A percentile compares a stretch with the other conserved stretches of the same genome.
phyloP scores from a whole-genome alignment of 2,888 invertebrate species.

The Sminthurinus aureus region DNA sequence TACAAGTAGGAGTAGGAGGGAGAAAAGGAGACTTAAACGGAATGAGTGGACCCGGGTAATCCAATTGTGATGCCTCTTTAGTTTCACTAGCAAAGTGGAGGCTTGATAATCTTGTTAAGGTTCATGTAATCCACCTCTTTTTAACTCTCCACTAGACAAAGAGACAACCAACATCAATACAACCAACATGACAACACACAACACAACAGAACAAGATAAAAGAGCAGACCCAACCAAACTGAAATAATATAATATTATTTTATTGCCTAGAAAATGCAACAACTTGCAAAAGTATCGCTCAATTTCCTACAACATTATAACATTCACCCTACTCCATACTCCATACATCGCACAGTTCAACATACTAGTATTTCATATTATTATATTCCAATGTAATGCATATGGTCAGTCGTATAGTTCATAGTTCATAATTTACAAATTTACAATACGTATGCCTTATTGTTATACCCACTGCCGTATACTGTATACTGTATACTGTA shows the following conservation, averaged over 20 bases:
- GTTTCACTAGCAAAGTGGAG: conserved; percentile 40
- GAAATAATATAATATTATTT: background rate
- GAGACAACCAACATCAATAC: conserved; percentile 8
- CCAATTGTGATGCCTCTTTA: conserved; percentile 32
- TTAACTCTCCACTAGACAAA: background rate
- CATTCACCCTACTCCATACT: too few relatives aligned
- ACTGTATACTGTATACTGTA: too few relatives aligned
- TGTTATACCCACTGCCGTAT: too few relatives aligned
- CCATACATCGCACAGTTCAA: background rate
- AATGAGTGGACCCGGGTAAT: conserved; percentile 43
- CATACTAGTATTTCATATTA: background rate
- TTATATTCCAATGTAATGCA: background rate
- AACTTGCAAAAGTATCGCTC: background rate
- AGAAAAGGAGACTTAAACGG: conserved; percentile 41
- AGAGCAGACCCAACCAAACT: background rate
- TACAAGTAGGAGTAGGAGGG: background rate
- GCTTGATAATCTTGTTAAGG: conserved; percentile 36
- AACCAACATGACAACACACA: background rate
- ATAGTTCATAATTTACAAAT: too few relatives aligned
- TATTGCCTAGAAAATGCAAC: background rate
- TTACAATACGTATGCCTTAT: too few relatives aligned
- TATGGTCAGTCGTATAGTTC: too few relatives aligned
- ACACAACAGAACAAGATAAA: background rate
- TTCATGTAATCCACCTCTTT: conserved; percentile 15
- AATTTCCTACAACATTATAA: background rate